Conservation (phyloP, 2,888 invertebrate genomes). For the Philhelius pedissequus region DNA sequence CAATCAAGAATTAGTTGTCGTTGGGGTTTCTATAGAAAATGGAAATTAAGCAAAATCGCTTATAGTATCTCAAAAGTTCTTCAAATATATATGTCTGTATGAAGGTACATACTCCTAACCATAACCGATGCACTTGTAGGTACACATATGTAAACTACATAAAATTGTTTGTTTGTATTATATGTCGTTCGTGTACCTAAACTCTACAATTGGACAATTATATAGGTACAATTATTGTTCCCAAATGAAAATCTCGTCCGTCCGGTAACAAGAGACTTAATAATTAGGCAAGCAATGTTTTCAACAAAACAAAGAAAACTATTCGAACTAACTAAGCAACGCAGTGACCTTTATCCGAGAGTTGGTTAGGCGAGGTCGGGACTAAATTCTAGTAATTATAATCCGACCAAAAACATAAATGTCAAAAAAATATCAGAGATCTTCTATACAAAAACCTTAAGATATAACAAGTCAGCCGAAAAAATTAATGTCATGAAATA, state of each 20-base stretch:
- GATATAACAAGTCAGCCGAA: too few species aligned
- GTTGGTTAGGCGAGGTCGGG: not conserved
- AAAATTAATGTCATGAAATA: too few species aligned
- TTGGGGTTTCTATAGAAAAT: constrained; percentile 54
- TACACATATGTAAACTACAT: not conserved
- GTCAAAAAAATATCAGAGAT: not conserved
- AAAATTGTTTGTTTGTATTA: constrained; percentile 6
- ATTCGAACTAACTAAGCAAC: not conserved
- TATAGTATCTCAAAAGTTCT: constrained; percentile 38
- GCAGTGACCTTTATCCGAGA: not conserved
- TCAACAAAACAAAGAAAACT: not conserved
- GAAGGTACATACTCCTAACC: not conserved
- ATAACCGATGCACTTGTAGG: not conserved
- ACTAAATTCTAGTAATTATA: too few species aligned
- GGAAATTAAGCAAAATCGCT: constrained; percentile 66
- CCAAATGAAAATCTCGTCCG: not conserved
- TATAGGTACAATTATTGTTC: not conserved
- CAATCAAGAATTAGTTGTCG: constrained; percentile 66
- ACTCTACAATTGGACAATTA: not conserved
- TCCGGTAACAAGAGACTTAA: not conserved
- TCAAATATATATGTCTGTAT: too few species aligned
- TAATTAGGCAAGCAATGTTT: not conserved
- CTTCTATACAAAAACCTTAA: too few species aligned
- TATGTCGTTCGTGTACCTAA: not conserved
- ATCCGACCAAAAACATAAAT: too few species aligned